Percentiles rank a stretch among this genome's conserved stretches.
Evolutionary conservation across 2,888 invertebrate genomes (phyloP).

Genomic region (Rhagonycha lutea): DNA sequence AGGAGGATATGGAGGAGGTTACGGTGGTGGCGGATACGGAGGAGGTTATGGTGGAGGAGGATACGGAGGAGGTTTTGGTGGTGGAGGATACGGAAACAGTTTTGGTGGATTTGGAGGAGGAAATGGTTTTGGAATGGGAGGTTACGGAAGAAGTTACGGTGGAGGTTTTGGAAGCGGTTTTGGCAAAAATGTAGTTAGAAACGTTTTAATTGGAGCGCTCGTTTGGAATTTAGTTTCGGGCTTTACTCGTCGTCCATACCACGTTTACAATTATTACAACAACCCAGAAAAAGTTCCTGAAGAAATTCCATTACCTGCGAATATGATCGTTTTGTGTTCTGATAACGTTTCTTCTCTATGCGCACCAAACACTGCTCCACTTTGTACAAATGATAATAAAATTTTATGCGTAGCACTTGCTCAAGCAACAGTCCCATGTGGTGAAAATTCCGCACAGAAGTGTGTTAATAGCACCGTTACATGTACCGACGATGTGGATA

Average conservation of each 20-base stretch:
- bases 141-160: slow-evolving; percentile 22
- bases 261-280: slow-evolving; percentile 50
- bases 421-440: slow-evolving; percentile 42
- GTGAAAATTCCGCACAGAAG: slow-evolving; percentile 37
- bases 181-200: slow-evolving; percentile 44
- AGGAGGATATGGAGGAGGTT: slow-evolving; percentile 8
- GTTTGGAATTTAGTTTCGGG: slow-evolving; percentile 46
- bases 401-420: slow-evolving; percentile 48
- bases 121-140: slow-evolving; percentile 28
- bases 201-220: slow-evolving; percentile 46
- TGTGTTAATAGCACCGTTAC: slow-evolving; percentile 45
- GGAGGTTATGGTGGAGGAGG: slow-evolving; percentile 18
- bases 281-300: slow-evolving; percentile 41
- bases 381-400: slow-evolving; percentile 47
- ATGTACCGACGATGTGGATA: slow-evolving; percentile 40
- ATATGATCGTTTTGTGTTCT: slow-evolving; percentile 45
- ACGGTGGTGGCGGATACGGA: slow-evolving; percentile 16
- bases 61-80: slow-evolving; percentile 7
- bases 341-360: slow-evolving; percentile 47
- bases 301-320: slow-evolving; percentile 46
- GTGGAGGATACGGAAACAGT: slow-evolving; percentile 17
- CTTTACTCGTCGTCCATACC: slow-evolving; percentile 42
- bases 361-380: slow-evolving; percentile 43
- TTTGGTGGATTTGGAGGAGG: slow-evolving; percentile 24
- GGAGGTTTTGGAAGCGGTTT: slow-evolving; percentile 35